These are phyloP conservation scores for Malurus leucopterus DNA, from an alignment of 2,797 vertebrate species.

Conservation along the genomic window DNA sequence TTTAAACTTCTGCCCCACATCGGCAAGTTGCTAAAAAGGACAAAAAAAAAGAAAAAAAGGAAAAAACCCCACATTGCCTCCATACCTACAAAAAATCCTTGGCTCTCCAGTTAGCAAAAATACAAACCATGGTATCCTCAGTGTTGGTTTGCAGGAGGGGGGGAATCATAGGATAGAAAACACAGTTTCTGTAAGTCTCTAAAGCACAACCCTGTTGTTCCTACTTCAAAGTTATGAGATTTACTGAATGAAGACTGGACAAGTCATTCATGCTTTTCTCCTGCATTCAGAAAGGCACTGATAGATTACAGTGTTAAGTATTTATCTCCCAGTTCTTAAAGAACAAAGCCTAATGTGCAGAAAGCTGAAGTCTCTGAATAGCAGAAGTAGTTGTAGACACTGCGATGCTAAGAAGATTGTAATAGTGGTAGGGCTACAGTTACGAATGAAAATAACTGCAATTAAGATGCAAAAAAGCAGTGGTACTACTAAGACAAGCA, in stretches of 20 bases:
- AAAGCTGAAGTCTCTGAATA: constrained; percentile 78
- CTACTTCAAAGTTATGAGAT: constrained; percentile 67
- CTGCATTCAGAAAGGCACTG: constrained; percentile 82
- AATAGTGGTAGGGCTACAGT: constrained; percentile 69
- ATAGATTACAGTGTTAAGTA: constrained; percentile 74
- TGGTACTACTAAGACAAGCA: constrained; percentile 85
- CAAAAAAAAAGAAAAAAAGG: neutral
- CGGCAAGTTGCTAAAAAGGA: constrained; percentile 44
- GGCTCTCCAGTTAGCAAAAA: constrained; percentile 75
- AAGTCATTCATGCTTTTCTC: constrained; percentile 80
- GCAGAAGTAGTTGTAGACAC: constrained; percentile 68
- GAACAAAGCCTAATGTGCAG: constrained; percentile 74
- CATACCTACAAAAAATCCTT: constrained; percentile 65
- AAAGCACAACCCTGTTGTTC: constrained; percentile 80
- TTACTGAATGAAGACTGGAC: constrained; percentile 71
- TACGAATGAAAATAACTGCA: constrained; percentile 70
- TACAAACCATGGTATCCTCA: constrained; percentile 79
- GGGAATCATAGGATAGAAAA: constrained; percentile 73
- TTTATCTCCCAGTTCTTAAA: constrained; percentile 74
- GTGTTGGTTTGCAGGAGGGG: constrained; percentile 41
- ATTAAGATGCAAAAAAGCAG: constrained; percentile 81
- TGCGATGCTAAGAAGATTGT: constrained; percentile 72
- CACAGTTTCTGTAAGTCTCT: constrained; percentile 81
- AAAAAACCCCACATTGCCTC: neutral
- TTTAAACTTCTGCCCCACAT: constrained; percentile 14